phyloP scores from a whole-genome alignment of 2,113 vertebrate species.

The Bambusicola thoracicus region DNA sequence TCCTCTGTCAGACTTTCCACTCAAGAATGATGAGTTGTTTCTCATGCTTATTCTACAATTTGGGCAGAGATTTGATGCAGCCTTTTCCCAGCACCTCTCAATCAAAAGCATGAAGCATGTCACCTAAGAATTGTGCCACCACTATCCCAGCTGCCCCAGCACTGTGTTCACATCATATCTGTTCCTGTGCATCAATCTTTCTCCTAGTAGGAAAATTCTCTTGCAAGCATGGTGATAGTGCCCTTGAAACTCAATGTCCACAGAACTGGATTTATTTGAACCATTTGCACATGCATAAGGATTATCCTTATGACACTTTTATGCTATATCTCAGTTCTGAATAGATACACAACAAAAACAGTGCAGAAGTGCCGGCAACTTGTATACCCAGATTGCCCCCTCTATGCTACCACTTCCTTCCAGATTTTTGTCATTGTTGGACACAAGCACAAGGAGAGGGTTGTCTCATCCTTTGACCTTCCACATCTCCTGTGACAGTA shows the following conservation, averaged over 20 bases:
- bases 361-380: neutral
- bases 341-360: neutral
- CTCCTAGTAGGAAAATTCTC: neutral
- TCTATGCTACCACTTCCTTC: constrained; percentile 32
- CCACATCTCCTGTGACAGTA: neutral
- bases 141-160: neutral
- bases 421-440: constrained; percentile 34
- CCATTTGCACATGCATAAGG: neutral
- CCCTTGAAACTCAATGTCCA: neutral
- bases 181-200: neutral
- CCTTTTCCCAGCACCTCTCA: neutral
- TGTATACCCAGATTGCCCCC: neutral
- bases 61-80: neutral
- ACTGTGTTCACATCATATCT: neutral
- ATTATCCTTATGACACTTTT: neutral
- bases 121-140: neutral
- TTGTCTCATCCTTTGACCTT: neutral
- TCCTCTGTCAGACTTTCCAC: neutral
- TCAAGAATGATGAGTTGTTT: neutral
- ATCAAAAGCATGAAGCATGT: neutral
- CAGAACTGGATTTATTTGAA: neutral
- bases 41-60: neutral
- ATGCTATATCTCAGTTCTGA: neutral
- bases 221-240: neutral
- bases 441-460: neutral